Conservation (phyloP, 2,113 vertebrate species). For the Narcine bancroftii region DNA sequence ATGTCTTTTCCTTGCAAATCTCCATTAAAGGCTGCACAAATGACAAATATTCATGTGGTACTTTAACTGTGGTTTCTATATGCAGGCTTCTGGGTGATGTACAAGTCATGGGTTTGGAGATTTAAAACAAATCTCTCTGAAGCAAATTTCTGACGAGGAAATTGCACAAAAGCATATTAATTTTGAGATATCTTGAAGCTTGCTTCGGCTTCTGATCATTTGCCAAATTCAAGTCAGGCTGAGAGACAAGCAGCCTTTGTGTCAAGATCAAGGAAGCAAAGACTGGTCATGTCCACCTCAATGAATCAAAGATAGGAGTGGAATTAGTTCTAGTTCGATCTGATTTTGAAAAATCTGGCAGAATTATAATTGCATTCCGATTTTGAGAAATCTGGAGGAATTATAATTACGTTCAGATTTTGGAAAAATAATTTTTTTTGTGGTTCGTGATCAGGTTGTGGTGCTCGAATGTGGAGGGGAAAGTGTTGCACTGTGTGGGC, state of each 20-base stretch:
- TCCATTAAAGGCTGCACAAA: neutral
- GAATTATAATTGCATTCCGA: neutral
- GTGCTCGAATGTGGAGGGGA: neutral
- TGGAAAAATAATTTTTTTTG: neutral
- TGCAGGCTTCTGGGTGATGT: neutral
- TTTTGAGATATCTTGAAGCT: neutral
- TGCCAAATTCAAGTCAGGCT: neutral
- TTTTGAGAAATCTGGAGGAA: neutral
- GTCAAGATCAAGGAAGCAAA: neutral
- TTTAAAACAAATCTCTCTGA: neutral
- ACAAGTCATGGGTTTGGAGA: neutral
- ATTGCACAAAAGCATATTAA: neutral
- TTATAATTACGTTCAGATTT: neutral
- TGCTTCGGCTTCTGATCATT: neutral
- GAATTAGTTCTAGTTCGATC: neutral
- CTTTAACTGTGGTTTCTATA: neutral
- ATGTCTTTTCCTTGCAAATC: neutral
- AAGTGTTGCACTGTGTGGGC: neutral
- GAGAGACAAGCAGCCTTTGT: neutral
- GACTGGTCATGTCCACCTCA: neutral
- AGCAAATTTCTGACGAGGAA: neutral
- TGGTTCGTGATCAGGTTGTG: neutral
- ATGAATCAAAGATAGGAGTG: neutral
- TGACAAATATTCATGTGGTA: too few relatives aligned
- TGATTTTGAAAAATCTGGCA: neutral